Conservation (phyloP, 2,888 invertebrate species). For the Xestia xanthographa region DNA sequence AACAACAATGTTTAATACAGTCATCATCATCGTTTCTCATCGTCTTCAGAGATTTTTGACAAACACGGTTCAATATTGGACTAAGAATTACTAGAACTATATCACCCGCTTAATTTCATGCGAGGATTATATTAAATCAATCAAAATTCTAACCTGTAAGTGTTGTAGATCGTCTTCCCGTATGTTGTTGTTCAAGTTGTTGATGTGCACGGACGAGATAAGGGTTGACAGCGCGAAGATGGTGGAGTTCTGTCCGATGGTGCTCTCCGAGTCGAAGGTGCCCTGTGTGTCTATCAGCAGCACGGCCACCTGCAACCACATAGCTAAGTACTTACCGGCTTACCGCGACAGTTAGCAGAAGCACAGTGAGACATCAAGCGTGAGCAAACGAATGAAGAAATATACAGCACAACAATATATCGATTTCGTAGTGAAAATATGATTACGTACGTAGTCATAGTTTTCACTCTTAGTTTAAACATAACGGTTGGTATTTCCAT, state of each 20-base stretch:
- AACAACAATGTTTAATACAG: background rate
- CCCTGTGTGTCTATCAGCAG: conserved; percentile 97
- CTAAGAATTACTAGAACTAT: background rate
- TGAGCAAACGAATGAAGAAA: background rate
- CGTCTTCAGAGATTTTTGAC: background rate
- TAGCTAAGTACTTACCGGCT: background rate
- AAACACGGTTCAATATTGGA: background rate
- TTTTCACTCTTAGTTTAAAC: too few species aligned
- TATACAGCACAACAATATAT: too few species aligned
- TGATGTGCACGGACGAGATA: conserved; percentile 98
- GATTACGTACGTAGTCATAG: too few species aligned
- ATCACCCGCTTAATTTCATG: background rate
- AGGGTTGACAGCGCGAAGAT: conserved; percentile 94
- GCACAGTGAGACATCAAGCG: background rate
- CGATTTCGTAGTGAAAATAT: too few species aligned
- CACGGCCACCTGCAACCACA: conserved; percentile 92
- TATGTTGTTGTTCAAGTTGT: conserved; percentile 98
- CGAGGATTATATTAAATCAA: background rate
- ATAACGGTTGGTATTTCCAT: too few species aligned
- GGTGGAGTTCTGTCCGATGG: conserved; percentile 98
- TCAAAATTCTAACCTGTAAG: conserved; percentile 92
- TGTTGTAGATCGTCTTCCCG: conserved; percentile 99
- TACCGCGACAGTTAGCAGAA: background rate
- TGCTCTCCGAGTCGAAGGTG: conserved; percentile 98
- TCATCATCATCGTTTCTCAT: background rate